These are phyloP conservation scores for Eulemur mongoz DNA, from an alignment of 2,797 vertebrate genomes.

Conservation along the genomic window DNA sequence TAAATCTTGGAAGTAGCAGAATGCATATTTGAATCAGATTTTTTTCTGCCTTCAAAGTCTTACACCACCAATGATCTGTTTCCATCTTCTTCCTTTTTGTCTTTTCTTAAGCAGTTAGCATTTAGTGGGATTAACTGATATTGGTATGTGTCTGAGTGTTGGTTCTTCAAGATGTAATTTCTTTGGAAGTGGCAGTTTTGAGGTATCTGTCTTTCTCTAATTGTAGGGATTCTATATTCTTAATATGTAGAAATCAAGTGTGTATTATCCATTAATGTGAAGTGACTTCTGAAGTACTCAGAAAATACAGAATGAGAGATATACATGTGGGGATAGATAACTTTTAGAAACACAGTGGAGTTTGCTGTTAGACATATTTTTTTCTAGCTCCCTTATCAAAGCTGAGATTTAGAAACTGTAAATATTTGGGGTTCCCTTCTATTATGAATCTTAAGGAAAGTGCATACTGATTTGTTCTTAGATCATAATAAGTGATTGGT, in stretches of 20 bases:
- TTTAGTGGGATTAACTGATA: not conserved
- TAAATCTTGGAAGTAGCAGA: constrained; percentile 14
- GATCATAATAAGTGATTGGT: not conserved
- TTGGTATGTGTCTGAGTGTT: not conserved
- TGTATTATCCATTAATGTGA: not conserved
- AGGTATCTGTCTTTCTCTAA: constrained; percentile 27
- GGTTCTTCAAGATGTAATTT: constrained; percentile 26
- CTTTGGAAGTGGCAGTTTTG: constrained; percentile 48
- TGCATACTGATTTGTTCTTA: constrained; percentile 1
- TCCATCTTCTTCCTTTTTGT: not conserved
- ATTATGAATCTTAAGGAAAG: not conserved
- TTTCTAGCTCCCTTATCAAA: constrained; percentile 2
- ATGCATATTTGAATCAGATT: not conserved
- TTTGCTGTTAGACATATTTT: not conserved
- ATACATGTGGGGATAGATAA: not conserved
- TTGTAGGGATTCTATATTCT: not conserved
- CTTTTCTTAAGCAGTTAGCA: constrained; percentile 18
- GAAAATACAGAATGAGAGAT: constrained; percentile 27
- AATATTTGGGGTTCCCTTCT: constrained; percentile 4
- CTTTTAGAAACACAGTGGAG: not conserved
- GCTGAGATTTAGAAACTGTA: constrained; percentile 30
- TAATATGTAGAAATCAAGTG: constrained; percentile 31
- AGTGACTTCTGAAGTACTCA: not conserved
- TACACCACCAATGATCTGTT: not conserved
- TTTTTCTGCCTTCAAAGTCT: not conserved